Conservation (phyloP, 2,888 invertebrate species). For the Pandemis heparana region DNA sequence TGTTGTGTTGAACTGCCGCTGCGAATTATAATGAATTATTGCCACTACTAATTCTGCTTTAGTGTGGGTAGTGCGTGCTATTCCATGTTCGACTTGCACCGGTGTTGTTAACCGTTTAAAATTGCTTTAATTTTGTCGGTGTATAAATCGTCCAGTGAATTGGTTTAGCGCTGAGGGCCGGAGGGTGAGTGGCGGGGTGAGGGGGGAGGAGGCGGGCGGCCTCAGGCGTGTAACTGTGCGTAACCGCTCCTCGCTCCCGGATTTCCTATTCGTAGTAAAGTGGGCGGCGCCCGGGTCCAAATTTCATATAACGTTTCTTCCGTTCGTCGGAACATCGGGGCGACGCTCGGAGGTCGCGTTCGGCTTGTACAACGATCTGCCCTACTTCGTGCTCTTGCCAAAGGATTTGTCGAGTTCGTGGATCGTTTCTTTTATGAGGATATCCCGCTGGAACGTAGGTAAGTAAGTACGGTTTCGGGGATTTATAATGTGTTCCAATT, state of each 20-base stretch:
- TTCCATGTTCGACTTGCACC: constrained; percentile 65
- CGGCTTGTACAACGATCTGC: constrained; percentile 82
- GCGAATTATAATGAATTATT: constrained; percentile 59
- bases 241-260: constrained; percentile 84
- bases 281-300: constrained; percentile 81
- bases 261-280: constrained; percentile 86
- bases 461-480: constrained; percentile 78
- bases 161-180: constrained; percentile 77
- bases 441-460: constrained; percentile 75
- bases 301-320: constrained; percentile 82
- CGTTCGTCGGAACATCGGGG: constrained; percentile 76
- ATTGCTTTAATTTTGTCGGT: constrained; percentile 82
- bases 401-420: constrained; percentile 83
- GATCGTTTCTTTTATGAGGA: constrained; percentile 82
- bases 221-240: constrained; percentile 84
- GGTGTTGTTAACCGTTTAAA: constrained; percentile 77
- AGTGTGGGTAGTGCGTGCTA: constrained; percentile 61
- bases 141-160: constrained; percentile 83
- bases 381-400: constrained; percentile 83
- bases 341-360: constrained; percentile 77
- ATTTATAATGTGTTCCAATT: constrained; percentile 77
- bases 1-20: constrained; percentile 50
- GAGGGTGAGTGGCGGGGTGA: constrained; percentile 65
- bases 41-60: constrained; percentile 54
- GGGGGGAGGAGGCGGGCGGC: constrained; percentile 62